Evolutionary conservation across 2,113 vertebrate genomes (phyloP).

Genomic region (Actenoides lindsayi): DNA sequence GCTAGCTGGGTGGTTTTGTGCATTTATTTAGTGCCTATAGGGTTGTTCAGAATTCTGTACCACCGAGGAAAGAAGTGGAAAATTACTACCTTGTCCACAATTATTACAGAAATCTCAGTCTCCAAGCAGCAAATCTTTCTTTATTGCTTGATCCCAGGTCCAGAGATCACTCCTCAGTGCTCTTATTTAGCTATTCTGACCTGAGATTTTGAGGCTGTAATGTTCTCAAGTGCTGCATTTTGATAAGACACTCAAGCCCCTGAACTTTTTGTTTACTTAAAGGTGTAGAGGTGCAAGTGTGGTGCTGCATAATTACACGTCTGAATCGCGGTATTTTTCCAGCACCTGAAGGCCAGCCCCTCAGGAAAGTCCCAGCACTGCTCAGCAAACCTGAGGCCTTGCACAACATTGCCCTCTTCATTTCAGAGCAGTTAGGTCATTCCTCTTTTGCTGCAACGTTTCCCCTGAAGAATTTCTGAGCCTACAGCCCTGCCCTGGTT

Average conservation of each 20-base stretch:
- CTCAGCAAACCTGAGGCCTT: not conserved
- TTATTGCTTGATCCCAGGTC: not conserved
- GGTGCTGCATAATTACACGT: not conserved
- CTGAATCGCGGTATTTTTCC: accelerated
- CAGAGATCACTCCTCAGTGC: not conserved
- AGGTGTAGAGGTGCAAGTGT: not conserved
- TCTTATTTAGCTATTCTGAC: not conserved
- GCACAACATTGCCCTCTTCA: not conserved
- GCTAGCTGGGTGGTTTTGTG: not conserved
- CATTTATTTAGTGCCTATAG: not conserved
- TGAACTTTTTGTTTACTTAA: not conserved
- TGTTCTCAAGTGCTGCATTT: not conserved
- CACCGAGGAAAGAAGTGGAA: not conserved
- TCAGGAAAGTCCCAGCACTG: not conserved
- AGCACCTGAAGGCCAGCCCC: not conserved
- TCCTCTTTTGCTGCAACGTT: not conserved
- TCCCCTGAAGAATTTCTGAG: not conserved
- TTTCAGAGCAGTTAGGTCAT: not conserved
- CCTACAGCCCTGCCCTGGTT: not conserved
- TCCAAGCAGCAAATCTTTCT: not conserved
- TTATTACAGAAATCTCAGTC: not conserved
- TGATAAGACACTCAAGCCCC: not conserved
- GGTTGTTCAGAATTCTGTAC: not conserved
- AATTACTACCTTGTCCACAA: not conserved
- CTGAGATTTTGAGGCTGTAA: not conserved